Evolutionary conservation across 2,113 vertebrate genomes (phyloP).

Genomic region (Capreolus pygargus): DNA sequence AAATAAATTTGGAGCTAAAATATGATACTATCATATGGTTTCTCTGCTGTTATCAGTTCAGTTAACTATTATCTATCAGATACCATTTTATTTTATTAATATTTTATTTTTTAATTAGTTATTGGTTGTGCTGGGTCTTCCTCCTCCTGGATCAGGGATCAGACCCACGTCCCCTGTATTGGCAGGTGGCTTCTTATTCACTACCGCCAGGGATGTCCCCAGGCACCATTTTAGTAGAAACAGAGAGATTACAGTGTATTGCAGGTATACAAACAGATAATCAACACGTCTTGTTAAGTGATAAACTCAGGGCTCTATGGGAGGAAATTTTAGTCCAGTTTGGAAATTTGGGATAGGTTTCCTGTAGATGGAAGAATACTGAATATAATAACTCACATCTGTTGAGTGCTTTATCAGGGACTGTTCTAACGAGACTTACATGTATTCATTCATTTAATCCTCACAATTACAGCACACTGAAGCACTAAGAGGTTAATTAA

Average conservation of each 20-base stretch:
- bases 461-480: not conserved
- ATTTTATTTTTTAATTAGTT: not conserved
- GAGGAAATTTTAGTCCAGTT: slow-evolving; percentile 29
- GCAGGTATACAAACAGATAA: slow-evolving; percentile 14
- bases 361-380: not conserved
- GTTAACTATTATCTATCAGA: not conserved
- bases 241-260: slow-evolving; percentile 32
- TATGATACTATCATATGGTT: not conserved
- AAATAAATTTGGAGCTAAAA: slow-evolving; percentile 16
- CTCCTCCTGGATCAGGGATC: not conserved
- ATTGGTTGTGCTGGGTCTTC: not conserved
- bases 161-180: not conserved
- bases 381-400: not conserved
- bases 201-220: not conserved
- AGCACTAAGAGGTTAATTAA: not conserved
- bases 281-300: not conserved
- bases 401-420: not conserved
- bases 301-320: slow-evolving; percentile 25
- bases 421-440: slow-evolving; percentile 4
- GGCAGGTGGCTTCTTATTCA: not conserved
- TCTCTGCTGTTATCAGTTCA: slow-evolving; percentile 39
- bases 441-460: slow-evolving; percentile 9
- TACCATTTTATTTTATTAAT: slow-evolving; percentile 27
- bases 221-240: slow-evolving; percentile 28
- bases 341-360: slow-evolving; percentile 19